Conservation (phyloP, 1,140 invertebrate genomes). For the honey bee (Apis mellifera) region DNA sequence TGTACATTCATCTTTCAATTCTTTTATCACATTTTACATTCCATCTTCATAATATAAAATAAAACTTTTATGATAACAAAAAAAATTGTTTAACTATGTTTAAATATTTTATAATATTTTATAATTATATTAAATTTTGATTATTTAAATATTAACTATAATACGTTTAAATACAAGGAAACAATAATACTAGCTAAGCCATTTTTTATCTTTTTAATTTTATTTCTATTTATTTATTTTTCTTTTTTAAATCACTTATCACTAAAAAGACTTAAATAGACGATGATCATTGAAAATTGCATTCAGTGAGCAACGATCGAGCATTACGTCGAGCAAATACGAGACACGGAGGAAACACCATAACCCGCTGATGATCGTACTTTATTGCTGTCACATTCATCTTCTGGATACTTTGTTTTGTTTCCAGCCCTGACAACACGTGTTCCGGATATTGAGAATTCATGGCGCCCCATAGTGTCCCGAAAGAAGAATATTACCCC, state of each 20-base stretch:
- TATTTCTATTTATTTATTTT: not conserved
- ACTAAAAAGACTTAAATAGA: no score
- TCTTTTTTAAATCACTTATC: not conserved
- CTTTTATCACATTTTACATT: no score
- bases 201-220: not conserved
- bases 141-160: no score
- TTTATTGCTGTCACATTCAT: constrained; percentile 18
- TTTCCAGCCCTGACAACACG: not conserved
- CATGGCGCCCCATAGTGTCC: not conserved
- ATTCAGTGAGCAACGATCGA: not conserved
- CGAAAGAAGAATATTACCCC: not conserved
- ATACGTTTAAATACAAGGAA: no score
- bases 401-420: not conserved
- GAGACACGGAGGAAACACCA: not conserved
- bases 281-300: not conserved
- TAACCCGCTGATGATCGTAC: constrained; percentile 22
- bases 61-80: no score
- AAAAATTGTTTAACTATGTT: no score
- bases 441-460: not conserved
- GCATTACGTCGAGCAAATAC: not conserved
- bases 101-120: no score
- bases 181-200: no score
- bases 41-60: no score
- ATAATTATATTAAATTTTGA: no score
- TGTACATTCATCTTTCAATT: no score